Percentiles rank a stretch among this genome's conserved stretches.
Evolutionary conservation across 2,113 vertebrate species (phyloP).

Genomic region (Labrus mixtus): DNA sequence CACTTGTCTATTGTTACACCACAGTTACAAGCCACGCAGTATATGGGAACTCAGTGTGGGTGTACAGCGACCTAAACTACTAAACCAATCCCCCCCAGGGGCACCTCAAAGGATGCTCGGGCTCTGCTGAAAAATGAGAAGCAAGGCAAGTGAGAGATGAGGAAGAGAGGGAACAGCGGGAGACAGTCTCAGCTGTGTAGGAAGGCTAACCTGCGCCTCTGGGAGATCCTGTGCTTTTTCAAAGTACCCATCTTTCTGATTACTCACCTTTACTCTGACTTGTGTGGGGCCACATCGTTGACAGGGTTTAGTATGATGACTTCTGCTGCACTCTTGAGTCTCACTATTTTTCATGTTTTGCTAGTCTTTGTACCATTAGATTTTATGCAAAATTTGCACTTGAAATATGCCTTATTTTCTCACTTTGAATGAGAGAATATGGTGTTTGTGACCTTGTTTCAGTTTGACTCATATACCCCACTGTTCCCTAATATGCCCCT

Average conservation of each 20-base stretch:
- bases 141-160: constrained; percentile 54
- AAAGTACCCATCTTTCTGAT: constrained; percentile 45
- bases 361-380: constrained; percentile 24
- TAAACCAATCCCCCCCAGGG: constrained; percentile 67
- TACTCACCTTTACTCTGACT: constrained; percentile 37
- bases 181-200: constrained; percentile 68
- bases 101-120: constrained; percentile 72
- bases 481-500: constrained; percentile 77
- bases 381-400: constrained; percentile 52
- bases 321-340: constrained; percentile 43
- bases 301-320: constrained; percentile 16
- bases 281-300: constrained; percentile 33
- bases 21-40: constrained; percentile 46
- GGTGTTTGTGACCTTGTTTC: constrained; percentile 79
- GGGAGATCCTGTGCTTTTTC: constrained; percentile 59
- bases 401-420: constrained; percentile 56
- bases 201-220: constrained; percentile 74
- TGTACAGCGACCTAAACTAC: constrained; percentile 72
- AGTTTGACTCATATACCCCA: constrained; percentile 67
- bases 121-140: constrained; percentile 70
- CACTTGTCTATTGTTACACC: constrained; percentile 66
- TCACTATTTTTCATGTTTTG: constrained; percentile 27
- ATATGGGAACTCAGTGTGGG: constrained; percentile 71
- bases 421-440: constrained; percentile 59
- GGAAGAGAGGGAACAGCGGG: constrained; percentile 54